Evolutionary conservation across 2,888 invertebrate species (phyloP).

Genomic region (Thera obeliscata): DNA sequence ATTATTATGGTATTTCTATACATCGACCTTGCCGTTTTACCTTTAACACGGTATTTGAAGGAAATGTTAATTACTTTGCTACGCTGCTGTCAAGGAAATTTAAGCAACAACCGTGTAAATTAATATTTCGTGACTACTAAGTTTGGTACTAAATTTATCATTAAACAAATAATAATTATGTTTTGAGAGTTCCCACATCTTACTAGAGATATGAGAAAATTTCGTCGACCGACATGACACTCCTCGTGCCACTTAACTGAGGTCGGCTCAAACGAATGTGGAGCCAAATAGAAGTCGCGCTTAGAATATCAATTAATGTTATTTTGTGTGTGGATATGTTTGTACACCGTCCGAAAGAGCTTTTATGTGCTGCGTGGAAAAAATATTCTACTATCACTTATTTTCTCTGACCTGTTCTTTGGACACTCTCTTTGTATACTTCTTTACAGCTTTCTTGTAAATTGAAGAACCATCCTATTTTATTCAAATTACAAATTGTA

Average conservation of each 20-base stretch:
- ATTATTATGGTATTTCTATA: not conserved
- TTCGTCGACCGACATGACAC: slow-evolving; percentile 43
- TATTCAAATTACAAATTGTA: slow-evolving; percentile 5
- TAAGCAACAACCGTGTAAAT: slow-evolving; percentile 29
- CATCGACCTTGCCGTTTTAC: slow-evolving; percentile 39
- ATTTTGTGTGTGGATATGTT: slow-evolving; percentile 27
- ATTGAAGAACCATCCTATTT: not conserved
- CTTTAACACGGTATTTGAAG: slow-evolving; percentile 41
- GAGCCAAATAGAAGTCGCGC: slow-evolving; percentile 51
- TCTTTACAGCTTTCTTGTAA: not conserved
- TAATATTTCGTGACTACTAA: slow-evolving; percentile 8
- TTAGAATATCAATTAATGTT: slow-evolving; percentile 47
- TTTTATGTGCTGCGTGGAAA: slow-evolving; percentile 19
- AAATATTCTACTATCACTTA: slow-evolving; percentile 2
- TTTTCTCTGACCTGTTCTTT: slow-evolving; percentile 7
- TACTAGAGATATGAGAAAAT: slow-evolving; percentile 10
- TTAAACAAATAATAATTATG: not conserved
- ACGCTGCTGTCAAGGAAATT: slow-evolving; percentile 59
- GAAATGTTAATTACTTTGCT: slow-evolving; percentile 61
- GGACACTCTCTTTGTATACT: not conserved
- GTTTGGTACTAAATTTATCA: not conserved
- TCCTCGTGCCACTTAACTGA: slow-evolving; percentile 55
- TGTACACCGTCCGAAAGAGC: slow-evolving; percentile 35
- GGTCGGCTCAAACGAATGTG: slow-evolving; percentile 46
- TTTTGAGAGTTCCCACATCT: not conserved